These are phyloP conservation scores for Sarcophaga carnaria DNA, from an alignment of 2,888 invertebrate species.

Conservation along the genomic window DNA sequence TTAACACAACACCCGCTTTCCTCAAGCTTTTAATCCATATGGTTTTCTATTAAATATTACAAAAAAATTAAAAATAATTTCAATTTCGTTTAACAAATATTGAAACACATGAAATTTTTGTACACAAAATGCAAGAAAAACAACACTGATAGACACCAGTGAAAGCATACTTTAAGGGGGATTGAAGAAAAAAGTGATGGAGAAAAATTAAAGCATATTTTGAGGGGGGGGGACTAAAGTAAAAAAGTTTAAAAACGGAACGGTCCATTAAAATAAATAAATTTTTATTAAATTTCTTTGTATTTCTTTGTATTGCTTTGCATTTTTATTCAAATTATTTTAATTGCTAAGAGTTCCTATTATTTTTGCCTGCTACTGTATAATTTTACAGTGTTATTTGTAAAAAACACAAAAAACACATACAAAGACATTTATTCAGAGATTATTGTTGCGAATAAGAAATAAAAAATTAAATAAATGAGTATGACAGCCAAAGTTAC, in stretches of 20 bases:
- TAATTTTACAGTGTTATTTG: background rate
- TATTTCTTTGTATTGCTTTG: background rate
- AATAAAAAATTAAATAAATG: constrained; percentile 33
- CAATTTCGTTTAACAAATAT: constrained; percentile 59
- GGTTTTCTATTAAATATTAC: background rate
- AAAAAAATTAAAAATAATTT: constrained; percentile 42
- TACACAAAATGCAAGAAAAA: background rate
- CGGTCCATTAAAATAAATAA: too few relatives aligned
- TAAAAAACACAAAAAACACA: background rate
- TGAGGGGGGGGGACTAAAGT: too few relatives aligned
- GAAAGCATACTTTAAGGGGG: too few relatives aligned
- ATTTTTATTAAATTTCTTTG: background rate
- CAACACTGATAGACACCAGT: background rate
- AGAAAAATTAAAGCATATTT: too few relatives aligned
- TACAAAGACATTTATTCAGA: constrained; percentile 1
- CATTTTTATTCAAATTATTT: background rate
- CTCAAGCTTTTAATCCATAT: background rate
- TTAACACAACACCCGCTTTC: constrained; percentile 13
- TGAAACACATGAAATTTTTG: constrained; percentile 17
- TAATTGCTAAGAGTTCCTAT: background rate
- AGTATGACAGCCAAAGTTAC: background rate
- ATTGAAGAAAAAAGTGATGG: too few relatives aligned
- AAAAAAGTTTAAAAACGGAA: too few relatives aligned
- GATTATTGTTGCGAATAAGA: constrained; percentile 39
- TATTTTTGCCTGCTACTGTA: background rate